Percentiles rank a stretch among this genome's conserved stretches.
phyloP scores from a whole-genome alignment of 2,888 invertebrate species.

The Microchrysa polita region DNA sequence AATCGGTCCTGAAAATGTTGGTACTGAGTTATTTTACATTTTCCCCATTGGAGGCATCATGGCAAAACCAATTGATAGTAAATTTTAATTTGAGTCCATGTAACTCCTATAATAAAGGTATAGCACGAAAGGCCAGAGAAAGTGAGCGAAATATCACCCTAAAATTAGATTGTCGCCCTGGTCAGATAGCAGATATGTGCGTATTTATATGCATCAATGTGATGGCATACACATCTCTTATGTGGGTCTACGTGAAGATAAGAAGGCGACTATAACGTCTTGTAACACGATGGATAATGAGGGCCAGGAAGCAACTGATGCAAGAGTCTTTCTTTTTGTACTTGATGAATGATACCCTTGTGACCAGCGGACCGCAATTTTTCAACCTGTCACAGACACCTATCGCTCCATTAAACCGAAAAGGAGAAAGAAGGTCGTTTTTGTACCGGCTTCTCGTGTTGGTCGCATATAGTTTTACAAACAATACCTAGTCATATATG shows the following conservation, averaged over 20 bases:
- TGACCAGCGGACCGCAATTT: slow-evolving; percentile 54
- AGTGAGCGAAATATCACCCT: slow-evolving; percentile 1
- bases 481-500: too few species aligned
- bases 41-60: not conserved
- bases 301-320: slow-evolving; percentile 42
- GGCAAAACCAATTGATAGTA: slow-evolving; percentile 48
- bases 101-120: slow-evolving; percentile 4
- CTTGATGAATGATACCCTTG: slow-evolving; percentile 54
- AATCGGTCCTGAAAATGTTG: too few species aligned
- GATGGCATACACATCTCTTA: not conserved
- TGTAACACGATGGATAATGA: slow-evolving; percentile 48
- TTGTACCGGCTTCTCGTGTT: not conserved
- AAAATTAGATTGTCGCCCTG: slow-evolving; percentile 13
- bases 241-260: not conserved
- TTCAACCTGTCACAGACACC: slow-evolving; percentile 54
- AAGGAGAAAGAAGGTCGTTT: slow-evolving; percentile 1
- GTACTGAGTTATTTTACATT: too few species aligned
- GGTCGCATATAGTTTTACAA: not conserved
- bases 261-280: slow-evolving; percentile 42
- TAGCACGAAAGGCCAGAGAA: slow-evolving; percentile 1
- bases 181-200: not conserved
- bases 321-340: slow-evolving; percentile 47
- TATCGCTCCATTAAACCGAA: slow-evolving; percentile 52
- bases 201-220: slow-evolving; percentile 25
- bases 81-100: slow-evolving; percentile 46